Conservation (phyloP, 2,888 invertebrate species). For the Aphodius sticticus region DNA sequence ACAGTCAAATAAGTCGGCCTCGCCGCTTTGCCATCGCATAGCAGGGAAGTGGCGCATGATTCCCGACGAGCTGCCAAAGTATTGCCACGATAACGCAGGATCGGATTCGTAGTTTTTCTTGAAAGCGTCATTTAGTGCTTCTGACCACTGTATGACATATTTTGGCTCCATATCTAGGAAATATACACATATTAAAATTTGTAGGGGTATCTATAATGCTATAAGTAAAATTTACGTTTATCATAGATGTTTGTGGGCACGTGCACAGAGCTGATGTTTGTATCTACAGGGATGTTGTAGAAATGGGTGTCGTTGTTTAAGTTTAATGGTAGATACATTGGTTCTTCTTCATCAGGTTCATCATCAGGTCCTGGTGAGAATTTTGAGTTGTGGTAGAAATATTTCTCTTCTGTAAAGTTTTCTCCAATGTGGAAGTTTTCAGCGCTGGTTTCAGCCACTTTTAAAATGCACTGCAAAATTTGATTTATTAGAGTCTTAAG, state of each 20-base stretch:
- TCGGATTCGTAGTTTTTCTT: slow-evolving; percentile 85
- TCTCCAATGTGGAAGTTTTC: slow-evolving; percentile 65
- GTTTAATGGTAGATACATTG: slow-evolving; percentile 66
- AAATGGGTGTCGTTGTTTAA: slow-evolving; percentile 82
- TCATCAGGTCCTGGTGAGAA: slow-evolving; percentile 65
- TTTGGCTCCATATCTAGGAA: slow-evolving; percentile 62
- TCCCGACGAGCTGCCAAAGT: slow-evolving; percentile 94
- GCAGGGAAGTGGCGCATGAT: slow-evolving; percentile 90
- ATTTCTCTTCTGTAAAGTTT: slow-evolving; percentile 57
- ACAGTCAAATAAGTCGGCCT: slow-evolving; percentile 87
- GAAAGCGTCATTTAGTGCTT: slow-evolving; percentile 83
- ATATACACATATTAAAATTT: background rate
- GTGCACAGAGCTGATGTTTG: slow-evolving; percentile 85
- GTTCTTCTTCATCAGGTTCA: slow-evolving; percentile 50
- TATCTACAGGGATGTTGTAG: slow-evolving; percentile 83
- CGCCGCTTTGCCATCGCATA: slow-evolving; percentile 67
- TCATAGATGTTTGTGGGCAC: slow-evolving; percentile 95
- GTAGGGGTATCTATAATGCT: background rate
- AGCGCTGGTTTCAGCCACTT: slow-evolving; percentile 75
- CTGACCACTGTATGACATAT: slow-evolving; percentile 91
- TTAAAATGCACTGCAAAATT: slow-evolving; percentile 74
- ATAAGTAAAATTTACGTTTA: slow-evolving; percentile 64
- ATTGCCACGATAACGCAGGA: slow-evolving; percentile 95
- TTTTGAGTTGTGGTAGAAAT: slow-evolving; percentile 83
- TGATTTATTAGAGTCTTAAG: background rate